These are phyloP conservation scores for Erannis defoliaria DNA, from an alignment of 2,888 invertebrate species.

Conservation along the genomic window DNA sequence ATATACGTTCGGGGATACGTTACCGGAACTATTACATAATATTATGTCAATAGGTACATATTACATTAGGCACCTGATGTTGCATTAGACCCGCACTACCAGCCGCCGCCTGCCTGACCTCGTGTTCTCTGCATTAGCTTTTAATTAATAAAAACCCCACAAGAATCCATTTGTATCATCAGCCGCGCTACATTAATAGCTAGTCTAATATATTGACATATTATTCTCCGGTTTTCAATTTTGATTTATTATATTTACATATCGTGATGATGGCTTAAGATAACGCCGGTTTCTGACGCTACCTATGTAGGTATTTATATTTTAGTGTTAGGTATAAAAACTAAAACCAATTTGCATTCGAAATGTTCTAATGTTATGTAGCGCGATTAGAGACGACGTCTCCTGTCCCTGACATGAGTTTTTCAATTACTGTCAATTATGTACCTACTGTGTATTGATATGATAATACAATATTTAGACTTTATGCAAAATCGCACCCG, in stretches of 20 bases:
- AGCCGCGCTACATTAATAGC: not conserved
- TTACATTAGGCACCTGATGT: not conserved
- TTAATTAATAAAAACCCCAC: slow-evolving; percentile 4
- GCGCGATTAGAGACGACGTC: slow-evolving; percentile 1
- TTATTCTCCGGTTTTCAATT: slow-evolving; percentile 1
- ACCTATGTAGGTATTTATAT: slow-evolving; percentile 2
- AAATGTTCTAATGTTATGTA: slow-evolving; percentile 10
- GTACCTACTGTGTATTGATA: not conserved
- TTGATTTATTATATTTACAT: slow-evolving; percentile 14
- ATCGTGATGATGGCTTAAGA: slow-evolving; percentile 8
- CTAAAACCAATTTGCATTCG: slow-evolving; percentile 16
- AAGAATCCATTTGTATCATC: not conserved
- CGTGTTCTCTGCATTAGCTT: not conserved
- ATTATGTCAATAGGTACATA: too few relatives aligned
- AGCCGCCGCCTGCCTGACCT: slow-evolving; percentile 4
- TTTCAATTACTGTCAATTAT: not conserved
- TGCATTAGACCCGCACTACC: not conserved
- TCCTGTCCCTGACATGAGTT: not conserved
- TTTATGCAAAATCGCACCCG: not conserved
- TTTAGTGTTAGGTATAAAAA: slow-evolving; percentile 3
- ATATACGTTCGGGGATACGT: too few relatives aligned
- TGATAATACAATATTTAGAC: slow-evolving; percentile 3
- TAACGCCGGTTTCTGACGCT: slow-evolving; percentile 8
- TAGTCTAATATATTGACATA: slow-evolving; percentile 16
- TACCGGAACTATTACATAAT: too few relatives aligned